A percentile compares a stretch with the other conserved stretches of the same genome.
Evolutionary conservation across 2,113 vertebrate species (phyloP).

Genomic region (Myotis davidii): DNA sequence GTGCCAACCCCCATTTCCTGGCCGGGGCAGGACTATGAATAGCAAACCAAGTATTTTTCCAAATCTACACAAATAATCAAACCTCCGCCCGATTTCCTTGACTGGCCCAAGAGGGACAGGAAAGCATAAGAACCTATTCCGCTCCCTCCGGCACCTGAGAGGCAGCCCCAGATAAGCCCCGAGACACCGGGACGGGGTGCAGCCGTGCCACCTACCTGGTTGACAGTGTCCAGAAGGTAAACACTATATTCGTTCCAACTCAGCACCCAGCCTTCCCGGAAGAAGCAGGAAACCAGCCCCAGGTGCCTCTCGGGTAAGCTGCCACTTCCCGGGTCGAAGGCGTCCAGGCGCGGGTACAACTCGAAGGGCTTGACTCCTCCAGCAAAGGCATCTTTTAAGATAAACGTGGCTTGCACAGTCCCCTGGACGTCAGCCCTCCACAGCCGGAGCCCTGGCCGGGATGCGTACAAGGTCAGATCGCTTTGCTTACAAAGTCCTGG

Average conservation of each 20-base stretch:
- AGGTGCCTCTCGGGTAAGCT: constrained; percentile 90
- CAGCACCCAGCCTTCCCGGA: constrained; percentile 94
- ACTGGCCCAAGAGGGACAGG: not conserved
- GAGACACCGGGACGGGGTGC: rapidly evolving
- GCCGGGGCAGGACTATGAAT: not conserved
- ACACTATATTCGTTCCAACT: constrained; percentile 98
- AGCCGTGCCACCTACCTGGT: constrained; percentile 85
- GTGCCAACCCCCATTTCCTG: not conserved
- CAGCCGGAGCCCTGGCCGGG: constrained; percentile 94
- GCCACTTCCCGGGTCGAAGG: constrained; percentile 82
- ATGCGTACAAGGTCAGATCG: constrained; percentile 92
- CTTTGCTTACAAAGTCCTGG: constrained; percentile 97
- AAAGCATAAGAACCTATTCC: rapidly evolving
- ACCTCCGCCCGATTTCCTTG: not conserved
- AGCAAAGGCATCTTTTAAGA: constrained; percentile 92
- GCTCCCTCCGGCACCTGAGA: not conserved
- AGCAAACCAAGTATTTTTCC: constrained; percentile 28
- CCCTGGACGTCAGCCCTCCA: constrained; percentile 94
- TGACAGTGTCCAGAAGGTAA: constrained; percentile 93
- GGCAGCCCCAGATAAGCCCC: not conserved
- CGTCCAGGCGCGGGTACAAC: constrained; percentile 90
- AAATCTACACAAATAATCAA: not conserved
- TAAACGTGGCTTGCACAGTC: constrained; percentile 92
- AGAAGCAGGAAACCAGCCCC: constrained; percentile 93
- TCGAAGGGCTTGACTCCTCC: constrained; percentile 91